Evolutionary conservation across 35 echinoderm and acorn worm species (phyloP), one percentile per base, ranked within the genome.

Genomic region (Amphiura filiformis): DNA sequence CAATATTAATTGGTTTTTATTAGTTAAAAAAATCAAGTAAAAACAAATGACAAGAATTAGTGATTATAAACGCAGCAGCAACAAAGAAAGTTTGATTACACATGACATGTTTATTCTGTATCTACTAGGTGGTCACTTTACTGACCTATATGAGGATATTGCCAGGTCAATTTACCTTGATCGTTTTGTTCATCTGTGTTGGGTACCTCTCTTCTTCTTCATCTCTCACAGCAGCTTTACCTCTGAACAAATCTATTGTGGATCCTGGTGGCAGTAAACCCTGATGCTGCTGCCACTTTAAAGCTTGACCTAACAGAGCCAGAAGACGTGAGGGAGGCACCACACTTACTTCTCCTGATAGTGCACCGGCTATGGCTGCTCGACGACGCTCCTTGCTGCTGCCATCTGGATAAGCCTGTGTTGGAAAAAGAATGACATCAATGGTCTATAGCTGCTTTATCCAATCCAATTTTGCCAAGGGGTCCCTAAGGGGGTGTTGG

Each of bases 241-340:
- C 96, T 42, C 93, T 44, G 89, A 98, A 98, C 70, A 98, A 85
- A 98, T 98, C 96, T 28, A 98, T 92, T 35, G 92, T 94, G 3
- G 90, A 87, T 32, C 96, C 96, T 32, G 96, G 96, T 17, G 96
- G 96, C 42, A 98, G 34, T 22, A 98, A 77, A 31, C 96, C 96
- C 87, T 98, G 96, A 42, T 98, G 96, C 47, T 98, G 96, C 79
- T 98, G 96, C 96, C 96, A 98, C 77, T 98, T 98, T 23, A 98
- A 89, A 35, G 96, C 93, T 38, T 98, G 96, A 38, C 96, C 96
- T 13, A 98, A 93, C 23, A 98, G 90, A n/a, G 96, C 96, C 39
- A 98, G 80, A 26, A 98, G 92, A 92, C 96, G 96, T 38, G 96
- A 98, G 33, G 96, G 93, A 0, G 96, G 96, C 0, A 98, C 96